Base-by-base conservation (phyloP, 2,113 vertebrate species). In the Bombycilla garrulus region DNA sequence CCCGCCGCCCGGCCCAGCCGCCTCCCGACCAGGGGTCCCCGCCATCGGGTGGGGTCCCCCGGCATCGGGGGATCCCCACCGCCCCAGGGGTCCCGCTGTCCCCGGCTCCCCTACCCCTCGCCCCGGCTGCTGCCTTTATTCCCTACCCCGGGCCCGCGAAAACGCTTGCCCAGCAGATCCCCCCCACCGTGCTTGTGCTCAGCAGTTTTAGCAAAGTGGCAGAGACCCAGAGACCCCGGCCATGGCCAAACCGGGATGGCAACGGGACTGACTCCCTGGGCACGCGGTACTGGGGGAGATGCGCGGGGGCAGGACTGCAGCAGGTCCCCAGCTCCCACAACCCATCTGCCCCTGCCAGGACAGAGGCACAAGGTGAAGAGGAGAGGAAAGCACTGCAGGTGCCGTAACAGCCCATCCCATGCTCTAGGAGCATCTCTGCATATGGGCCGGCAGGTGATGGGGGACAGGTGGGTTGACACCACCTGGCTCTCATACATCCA, bases 341-440 rank as follows among this genome's bases (percentile, higher is more conserved):
- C 1, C 8, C 2, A 16, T n/a, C 78, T 23, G 40, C 21, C 26
- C 26, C 48, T 20, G 29, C 33, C 40, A 33, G 78, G 66, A 66
- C 36, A 71, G 45, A 36, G 38, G 51, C 42, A 25, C 2, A 7
- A 26, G 47, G 57, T 2, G 6, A 18, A 47, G 42, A 48, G 31
- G 15, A 62, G 36, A 5, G 31, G 13, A 23, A 48, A 42, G 51
- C 0, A 2, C 48, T 31, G 51, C 45, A 65, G 67, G 3, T 12
- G 66, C 28, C 0, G 0, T 21, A 20, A 77, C n/a, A 45, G 36
- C 53, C n/a, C 64, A 3, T 54, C 33, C 48, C 3, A 0, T 5
- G 53, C 28, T 62, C 24, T 8, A 5, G 65, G 26, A 67, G 23
- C 26, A 17, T n/a, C 57, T 40, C 31, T 35, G 36, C 3, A 1